Evolutionary conservation across 2,797 vertebrate genomes (phyloP), one percentile per base, ranked within the genome.

Genomic region (Gymnocypris eckloni): DNA sequence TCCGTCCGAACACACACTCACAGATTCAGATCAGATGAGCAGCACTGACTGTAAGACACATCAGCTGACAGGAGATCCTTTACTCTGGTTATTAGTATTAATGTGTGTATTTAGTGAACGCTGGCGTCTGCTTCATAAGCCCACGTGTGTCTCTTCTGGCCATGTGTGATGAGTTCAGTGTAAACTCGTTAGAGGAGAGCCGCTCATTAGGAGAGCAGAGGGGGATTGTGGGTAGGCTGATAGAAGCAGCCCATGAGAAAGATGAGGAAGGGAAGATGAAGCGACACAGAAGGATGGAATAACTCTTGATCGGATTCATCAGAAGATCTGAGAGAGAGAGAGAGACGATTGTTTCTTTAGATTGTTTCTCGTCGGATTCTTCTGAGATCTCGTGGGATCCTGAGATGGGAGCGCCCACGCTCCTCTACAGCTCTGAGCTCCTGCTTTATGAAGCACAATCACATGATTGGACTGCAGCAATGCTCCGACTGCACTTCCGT

Each of bases 101-200:
- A n/a, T n/a, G n/a, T n/a, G n/a, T 59, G n/a, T 59, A 59, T 59
- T 59, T 12, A 59, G 28, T 66, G 64, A 66, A 33, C 1, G 10
- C 9, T 59, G 22, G 9, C 12, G 64, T 66, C 28, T 8, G 2
- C 28, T 33, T 45, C 22, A 15, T 25, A 22, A 70, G 7, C 12
- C 11, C 12, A 25, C 1, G 12, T 48, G 22, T n/a, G 66, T 39
- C 16, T 67, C 64, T 33, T 16, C 28, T 15, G n/a, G 28, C 28
- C 28, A 28, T 1, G 39, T 18, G 45, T 28, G 45, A 75, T 15
- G 25, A 2, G 45, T 33, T 33, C 8, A 20, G 10, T 56, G 11
- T 59, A 16, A 78, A 25, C 37, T 78, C 52, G 39, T 77, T 41
- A 77, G 72, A 56, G 75, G 75, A 77, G 20, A 78, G 52, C 41